Percentiles rank a stretch among this genome's conserved stretches.
These are phyloP conservation scores for Elgaria multicarinata DNA, from an alignment of 2,113 vertebrate species.

Conservation along the genomic window DNA sequence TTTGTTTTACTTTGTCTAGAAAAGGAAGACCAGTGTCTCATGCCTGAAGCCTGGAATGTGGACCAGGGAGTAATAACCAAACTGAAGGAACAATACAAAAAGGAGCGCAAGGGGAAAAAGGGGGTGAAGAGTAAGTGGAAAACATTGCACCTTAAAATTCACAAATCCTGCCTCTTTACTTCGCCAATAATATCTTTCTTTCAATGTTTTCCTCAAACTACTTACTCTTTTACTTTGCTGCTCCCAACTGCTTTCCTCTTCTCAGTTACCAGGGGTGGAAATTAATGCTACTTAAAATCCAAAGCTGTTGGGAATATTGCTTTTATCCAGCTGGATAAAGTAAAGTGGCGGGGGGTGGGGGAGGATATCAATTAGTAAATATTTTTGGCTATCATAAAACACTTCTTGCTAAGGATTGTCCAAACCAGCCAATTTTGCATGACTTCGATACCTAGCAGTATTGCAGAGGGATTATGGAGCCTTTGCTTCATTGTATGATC, in stretches of 20 bases:
- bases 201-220: slow-evolving; percentile 84
- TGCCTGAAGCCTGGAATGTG: slow-evolving; percentile 98
- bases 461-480: not conserved
- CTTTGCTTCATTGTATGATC: not conserved
- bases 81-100: slow-evolving; percentile 99
- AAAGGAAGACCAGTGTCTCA: slow-evolving; percentile 96
- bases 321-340: slow-evolving; percentile 40
- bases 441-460: not conserved
- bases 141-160: slow-evolving; percentile 80
- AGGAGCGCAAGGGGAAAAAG: slow-evolving; percentile 99
- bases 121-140: slow-evolving; percentile 99
- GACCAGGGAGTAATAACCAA: slow-evolving; percentile 99
- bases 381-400: not conserved
- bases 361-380: not conserved
- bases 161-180: slow-evolving; percentile 78
- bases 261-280: slow-evolving; percentile 79
- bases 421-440: slow-evolving; percentile 17
- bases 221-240: slow-evolving; percentile 85
- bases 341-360: too few species aligned
- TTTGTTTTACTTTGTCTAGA: slow-evolving; percentile 96
- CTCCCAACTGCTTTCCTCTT: slow-evolving; percentile 79
- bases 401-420: slow-evolving; percentile 31
- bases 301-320: slow-evolving; percentile 42
- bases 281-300: slow-evolving; percentile 71
- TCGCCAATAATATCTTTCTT: slow-evolving; percentile 74